Evolutionary conservation across 2,888 invertebrate genomes (phyloP).

Genomic region (Limenitis camilla): DNA sequence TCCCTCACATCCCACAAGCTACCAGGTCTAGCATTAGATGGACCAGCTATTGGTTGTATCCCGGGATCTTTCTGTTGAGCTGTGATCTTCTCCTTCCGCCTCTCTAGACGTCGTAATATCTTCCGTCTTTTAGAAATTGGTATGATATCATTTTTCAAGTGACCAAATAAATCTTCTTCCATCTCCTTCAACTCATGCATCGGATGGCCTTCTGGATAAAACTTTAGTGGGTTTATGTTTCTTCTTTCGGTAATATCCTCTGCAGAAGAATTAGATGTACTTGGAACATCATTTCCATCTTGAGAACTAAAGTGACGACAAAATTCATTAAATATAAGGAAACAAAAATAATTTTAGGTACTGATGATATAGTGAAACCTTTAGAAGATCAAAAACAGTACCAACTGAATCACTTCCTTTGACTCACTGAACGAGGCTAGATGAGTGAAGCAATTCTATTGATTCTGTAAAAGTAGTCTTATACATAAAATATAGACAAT

Average conservation of each 20-base stretch:
- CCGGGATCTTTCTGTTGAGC: constrained; percentile 36
- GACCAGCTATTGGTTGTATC: constrained; percentile 24
- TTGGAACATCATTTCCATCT: constrained; percentile 29
- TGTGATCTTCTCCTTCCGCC: constrained; percentile 51
- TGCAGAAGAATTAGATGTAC: constrained; percentile 31
- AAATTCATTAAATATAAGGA: not conserved
- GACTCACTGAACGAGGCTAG: no score
- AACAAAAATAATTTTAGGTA: no score
- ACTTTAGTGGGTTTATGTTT: constrained; percentile 35
- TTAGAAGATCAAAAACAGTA: no score
- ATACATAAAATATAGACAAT: no score
- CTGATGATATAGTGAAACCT: no score
- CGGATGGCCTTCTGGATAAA: constrained; percentile 64
- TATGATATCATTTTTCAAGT: constrained; percentile 53
- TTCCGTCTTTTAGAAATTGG: constrained; percentile 62
- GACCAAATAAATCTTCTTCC: constrained; percentile 63
- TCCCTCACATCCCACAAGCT: constrained; percentile 64
- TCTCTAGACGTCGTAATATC: constrained; percentile 58
- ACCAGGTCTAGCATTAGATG: constrained; percentile 34
- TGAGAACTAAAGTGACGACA: constrained; percentile 30
- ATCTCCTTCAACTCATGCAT: constrained; percentile 69
- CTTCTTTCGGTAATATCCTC: constrained; percentile 33
- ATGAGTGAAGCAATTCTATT: no score
- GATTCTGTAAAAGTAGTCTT: no score
- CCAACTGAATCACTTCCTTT: no score